Base-by-base conservation (phyloP, 1,140 invertebrate species). In the Ceratitis capitata region DNA sequence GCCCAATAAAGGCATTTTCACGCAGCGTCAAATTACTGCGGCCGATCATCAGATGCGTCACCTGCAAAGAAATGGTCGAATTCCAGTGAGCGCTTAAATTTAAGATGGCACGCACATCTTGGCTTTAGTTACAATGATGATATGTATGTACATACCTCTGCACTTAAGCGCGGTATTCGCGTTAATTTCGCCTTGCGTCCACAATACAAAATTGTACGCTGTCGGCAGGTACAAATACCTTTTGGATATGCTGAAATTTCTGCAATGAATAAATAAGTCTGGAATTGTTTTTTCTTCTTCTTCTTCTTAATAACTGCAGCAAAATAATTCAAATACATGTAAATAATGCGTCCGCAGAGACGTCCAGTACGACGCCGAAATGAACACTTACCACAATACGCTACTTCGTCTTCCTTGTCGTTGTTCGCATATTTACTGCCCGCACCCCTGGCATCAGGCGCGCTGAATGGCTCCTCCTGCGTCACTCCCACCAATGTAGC, bases 161-260 rank as follows among this genome's bases (percentile, higher is more conserved):
- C 82, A 56, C 89, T 91, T 26, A 89, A 84, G 9, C 86, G 61
- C 0, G 90, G 90, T 86, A 87, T 87, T 0, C 88, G 85, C 10
- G 86, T 89, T 39, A 91, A 39, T 53, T 87, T 89, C 56, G 90
- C 88, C 23, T 84, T 82, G 3, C 86, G 86, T 16, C 88, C 90
- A 58, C 90, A 91, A 74, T 89, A 91, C 19, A 91, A 87, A 12
- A 89, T 88, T 5, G 86, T 89, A 83, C 86, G 85, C 29, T 85
- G 85, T 35, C 86, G 85, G 35, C 90, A 91, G n/a, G 85, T 84
- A 84, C 90, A 91, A 39, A 45, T 9, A 45, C 61, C 51, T 61
- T 88, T 87, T 2, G 90, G 90, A 91, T 89, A 91, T 91, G 89
- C 89, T 86, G 82, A 82, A 45, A 91, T 90, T 85, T 88, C 90